phyloP scores from a whole-genome alignment of 2,113 vertebrate genomes.

The Reinhardtius hippoglossoides region DNA sequence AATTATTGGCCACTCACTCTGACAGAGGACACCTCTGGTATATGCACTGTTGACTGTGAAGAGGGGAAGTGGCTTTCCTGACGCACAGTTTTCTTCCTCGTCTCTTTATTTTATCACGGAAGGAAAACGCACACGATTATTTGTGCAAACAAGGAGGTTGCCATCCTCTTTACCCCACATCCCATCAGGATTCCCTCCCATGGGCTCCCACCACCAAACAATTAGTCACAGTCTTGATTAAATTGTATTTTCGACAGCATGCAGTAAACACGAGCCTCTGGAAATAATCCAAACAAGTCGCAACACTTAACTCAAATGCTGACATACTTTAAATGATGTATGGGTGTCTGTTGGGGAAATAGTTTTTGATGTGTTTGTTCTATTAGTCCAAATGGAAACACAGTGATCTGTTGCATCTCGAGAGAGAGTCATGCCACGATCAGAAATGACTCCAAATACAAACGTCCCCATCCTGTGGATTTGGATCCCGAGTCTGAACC shows the following conservation, averaged over 20 bases:
- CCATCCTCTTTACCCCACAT: constrained; percentile 14
- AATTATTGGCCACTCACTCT: constrained; percentile 62
- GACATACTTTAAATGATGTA: background rate
- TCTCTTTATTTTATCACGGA: background rate
- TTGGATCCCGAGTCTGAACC: no score
- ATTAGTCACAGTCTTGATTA: constrained; percentile 24
- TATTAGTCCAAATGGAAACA: no score
- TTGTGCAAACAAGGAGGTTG: constrained; percentile 17
- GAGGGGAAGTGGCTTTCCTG: background rate
- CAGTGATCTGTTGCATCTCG: no score
- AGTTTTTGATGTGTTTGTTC: no score
- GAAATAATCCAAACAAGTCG: constrained; percentile 23
- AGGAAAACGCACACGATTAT: background rate
- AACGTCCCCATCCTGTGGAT: no score
- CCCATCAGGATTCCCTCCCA: constrained; percentile 11
- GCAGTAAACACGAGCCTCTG: constrained; percentile 13
- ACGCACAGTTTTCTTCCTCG: background rate
- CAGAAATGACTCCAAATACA: no score
- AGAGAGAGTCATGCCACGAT: no score
- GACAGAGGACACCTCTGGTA: constrained; percentile 14
- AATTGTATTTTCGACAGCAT: background rate
- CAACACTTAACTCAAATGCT: no score
- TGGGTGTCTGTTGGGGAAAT: no score
- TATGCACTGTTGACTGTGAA: constrained; percentile 7
- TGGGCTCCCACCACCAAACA: constrained; percentile 24